Percentiles rank a stretch among this genome's conserved stretches.
Evolutionary conservation across 2,888 invertebrate species (phyloP).

Genomic region (Hirtodrosophila alboralis): DNA sequence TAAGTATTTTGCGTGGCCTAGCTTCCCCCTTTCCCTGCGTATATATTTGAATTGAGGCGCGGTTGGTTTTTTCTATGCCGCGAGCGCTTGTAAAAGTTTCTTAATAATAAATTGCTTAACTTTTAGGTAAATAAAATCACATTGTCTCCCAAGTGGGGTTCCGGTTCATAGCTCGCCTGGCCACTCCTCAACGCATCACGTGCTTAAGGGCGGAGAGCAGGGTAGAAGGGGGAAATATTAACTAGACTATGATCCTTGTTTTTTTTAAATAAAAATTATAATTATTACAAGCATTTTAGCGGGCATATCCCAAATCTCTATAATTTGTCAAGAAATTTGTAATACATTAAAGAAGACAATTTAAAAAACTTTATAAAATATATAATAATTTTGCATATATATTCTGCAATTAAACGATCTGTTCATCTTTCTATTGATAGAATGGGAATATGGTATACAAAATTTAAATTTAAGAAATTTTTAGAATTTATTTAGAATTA

Average conservation of each 20-base stretch:
- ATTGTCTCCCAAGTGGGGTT: conserved; percentile 22
- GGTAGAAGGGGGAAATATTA: conserved; percentile 1
- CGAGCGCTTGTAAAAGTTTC: conserved; percentile 63
- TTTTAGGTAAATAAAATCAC: conserved; percentile 74
- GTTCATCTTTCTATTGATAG: too few relatives aligned
- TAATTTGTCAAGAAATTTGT: too few relatives aligned
- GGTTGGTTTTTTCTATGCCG: conserved; percentile 21
- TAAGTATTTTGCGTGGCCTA: conserved; percentile 22
- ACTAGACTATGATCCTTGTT: conserved; percentile 41
- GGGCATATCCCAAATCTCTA: conserved; percentile 5
- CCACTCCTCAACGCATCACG: conserved; percentile 48
- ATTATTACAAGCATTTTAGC: conserved; percentile 40
- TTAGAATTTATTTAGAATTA: too few relatives aligned
- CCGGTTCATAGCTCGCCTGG: conserved; percentile 5
- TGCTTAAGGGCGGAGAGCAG: neutral
- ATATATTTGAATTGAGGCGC: conserved; percentile 27
- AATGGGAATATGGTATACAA: too few relatives aligned
- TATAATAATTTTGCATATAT: too few relatives aligned
- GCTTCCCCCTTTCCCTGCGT: neutral
- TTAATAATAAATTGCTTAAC: conserved; percentile 78
- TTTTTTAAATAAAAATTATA: conserved; percentile 59
- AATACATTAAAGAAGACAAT: neutral
- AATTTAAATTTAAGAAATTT: too few relatives aligned
- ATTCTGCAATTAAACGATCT: too few relatives aligned
- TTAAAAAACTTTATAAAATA: too few relatives aligned